These are phyloP conservation scores for Xenopus tropicalis DNA, from an alignment of 2,113 vertebrate genomes.

Conservation along the genomic window DNA sequence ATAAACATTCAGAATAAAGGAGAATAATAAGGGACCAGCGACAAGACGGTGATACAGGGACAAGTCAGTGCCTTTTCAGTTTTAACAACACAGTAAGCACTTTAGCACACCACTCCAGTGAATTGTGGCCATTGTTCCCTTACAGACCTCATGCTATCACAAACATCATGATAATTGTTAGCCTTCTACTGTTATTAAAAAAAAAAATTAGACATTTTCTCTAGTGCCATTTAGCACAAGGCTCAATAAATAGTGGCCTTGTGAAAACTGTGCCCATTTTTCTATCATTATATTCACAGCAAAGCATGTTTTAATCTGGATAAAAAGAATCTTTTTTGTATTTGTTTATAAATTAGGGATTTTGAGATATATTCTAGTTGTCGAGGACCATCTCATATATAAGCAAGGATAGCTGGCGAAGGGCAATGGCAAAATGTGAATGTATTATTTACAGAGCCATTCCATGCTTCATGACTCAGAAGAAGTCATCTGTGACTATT, in stretches of 20 bases:
- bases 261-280: background rate
- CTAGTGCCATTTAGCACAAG: background rate
- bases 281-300: background rate
- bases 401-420: constrained; percentile 8
- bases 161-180: background rate
- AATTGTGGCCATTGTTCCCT: constrained; percentile 4
- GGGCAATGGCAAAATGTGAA: constrained; percentile 13
- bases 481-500: constrained; percentile 4
- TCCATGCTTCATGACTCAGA: constrained; percentile 11
- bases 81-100: constrained; percentile 25
- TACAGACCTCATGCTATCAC: background rate
- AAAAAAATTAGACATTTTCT: background rate
- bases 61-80: constrained; percentile 38
- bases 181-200: no score
- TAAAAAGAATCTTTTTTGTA: background rate
- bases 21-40: constrained; percentile 3
- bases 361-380: background rate
- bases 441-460: constrained; percentile 31
- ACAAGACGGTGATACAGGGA: constrained; percentile 27
- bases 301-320: background rate
- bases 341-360: no score
- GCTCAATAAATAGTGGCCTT: background rate
- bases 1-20: background rate
- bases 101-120: constrained; percentile 7
- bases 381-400: background rate